Evolutionary conservation across 2,888 invertebrate genomes (phyloP).

Genomic region (Parapristionchus giblindavisi): DNA sequence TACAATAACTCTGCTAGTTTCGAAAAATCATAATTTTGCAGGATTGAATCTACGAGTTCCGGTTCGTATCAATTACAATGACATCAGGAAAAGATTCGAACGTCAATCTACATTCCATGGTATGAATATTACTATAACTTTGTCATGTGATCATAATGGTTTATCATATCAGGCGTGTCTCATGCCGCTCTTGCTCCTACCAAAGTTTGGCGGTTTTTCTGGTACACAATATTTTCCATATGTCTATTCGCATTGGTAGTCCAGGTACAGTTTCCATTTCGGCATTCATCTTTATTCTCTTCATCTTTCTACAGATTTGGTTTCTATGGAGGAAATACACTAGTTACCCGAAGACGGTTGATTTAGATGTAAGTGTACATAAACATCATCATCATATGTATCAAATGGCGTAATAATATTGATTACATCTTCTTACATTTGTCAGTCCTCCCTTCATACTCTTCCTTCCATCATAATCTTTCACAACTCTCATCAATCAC

Average conservation of each 20-base stretch:
- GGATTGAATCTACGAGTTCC: constrained; percentile 42
- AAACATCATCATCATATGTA: too few species aligned
- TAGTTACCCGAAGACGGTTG: constrained; percentile 66
- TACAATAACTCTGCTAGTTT: background rate
- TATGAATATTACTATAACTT: constrained; percentile 13
- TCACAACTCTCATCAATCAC: constrained; percentile 16
- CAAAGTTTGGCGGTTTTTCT: constrained; percentile 59
- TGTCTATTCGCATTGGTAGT: constrained; percentile 51
- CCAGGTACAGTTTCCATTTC: too few species aligned
- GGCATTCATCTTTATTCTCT: background rate
- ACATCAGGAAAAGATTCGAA: constrained; percentile 54
- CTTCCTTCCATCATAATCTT: background rate
- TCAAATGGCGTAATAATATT: too few species aligned
- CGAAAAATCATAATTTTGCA: background rate
- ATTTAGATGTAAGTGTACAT: constrained; percentile 64
- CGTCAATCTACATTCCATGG: constrained; percentile 64
- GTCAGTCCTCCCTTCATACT: background rate
- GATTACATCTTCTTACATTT: too few species aligned
- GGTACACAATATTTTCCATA: constrained; percentile 62
- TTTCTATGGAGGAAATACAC: constrained; percentile 61
- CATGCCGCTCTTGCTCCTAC: constrained; percentile 64
- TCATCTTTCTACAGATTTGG: constrained; percentile 55
- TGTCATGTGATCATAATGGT: background rate
- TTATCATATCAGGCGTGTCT: constrained; percentile 43
- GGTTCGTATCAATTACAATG: constrained; percentile 55